phyloP scores from a whole-genome alignment of 2,113 vertebrate genomes.

The Xenus cinereus region DNA sequence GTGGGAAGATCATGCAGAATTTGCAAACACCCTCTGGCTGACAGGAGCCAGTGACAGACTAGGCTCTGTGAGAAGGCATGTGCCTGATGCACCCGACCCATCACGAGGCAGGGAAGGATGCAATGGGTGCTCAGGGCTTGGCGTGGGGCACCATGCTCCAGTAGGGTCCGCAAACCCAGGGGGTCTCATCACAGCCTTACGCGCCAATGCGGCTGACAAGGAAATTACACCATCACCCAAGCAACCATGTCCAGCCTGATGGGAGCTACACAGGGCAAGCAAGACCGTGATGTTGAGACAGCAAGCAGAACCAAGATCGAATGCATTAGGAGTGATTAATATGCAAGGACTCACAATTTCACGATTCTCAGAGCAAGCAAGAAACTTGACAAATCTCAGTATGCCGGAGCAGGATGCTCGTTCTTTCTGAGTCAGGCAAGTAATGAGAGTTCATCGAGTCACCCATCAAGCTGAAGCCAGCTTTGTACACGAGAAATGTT shows the following conservation, averaged over 20 bases:
- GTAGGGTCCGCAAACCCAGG: background rate
- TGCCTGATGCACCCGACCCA: accelerated
- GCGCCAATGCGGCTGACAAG: accelerated
- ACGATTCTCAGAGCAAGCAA: background rate
- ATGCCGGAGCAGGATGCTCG: background rate
- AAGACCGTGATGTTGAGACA: accelerated
- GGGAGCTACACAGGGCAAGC: background rate
- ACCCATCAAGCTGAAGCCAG: accelerated
- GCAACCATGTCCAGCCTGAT: accelerated
- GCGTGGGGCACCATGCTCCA: accelerated
- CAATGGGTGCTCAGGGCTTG: accelerated
- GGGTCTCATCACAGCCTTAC: background rate
- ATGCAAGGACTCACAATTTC: background rate
- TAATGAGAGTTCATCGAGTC: background rate
- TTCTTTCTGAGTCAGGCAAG: background rate
- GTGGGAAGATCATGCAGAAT: background rate
- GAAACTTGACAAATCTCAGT: background rate
- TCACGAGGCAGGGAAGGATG: background rate
- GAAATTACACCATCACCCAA: background rate
- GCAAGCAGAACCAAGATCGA: background rate
- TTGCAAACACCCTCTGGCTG: background rate
- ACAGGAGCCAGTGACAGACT: background rate
- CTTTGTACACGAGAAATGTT: background rate
- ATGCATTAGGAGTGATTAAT: background rate
- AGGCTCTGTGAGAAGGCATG: background rate